phyloP scores from a whole-genome alignment of 2,797 vertebrate species.

The Lindbergichthys nudifrons region DNA sequence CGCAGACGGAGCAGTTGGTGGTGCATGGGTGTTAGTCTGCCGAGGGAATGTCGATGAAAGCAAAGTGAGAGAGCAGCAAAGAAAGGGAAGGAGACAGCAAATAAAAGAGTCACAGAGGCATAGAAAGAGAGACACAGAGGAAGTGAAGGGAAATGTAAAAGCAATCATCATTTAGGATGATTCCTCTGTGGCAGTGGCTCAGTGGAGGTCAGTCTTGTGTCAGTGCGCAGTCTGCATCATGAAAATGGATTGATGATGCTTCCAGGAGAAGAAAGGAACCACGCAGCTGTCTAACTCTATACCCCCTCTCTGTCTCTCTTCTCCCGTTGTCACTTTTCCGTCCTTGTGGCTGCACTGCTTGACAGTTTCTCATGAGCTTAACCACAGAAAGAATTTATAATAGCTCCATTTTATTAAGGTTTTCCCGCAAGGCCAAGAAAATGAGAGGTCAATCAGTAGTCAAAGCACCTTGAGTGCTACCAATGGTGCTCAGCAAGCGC shows the following conservation, averaged over 20 bases:
- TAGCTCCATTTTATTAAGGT: constrained; percentile 32
- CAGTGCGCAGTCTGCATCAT: constrained; percentile 66
- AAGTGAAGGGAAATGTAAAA: constrained; percentile 81
- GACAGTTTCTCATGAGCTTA: constrained; percentile 49
- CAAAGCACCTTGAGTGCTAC: constrained; percentile 12
- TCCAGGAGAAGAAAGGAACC: constrained; percentile 58
- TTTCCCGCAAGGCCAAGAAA: constrained; percentile 27
- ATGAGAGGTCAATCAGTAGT: constrained; percentile 25
- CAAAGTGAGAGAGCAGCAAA: constrained; percentile 23
- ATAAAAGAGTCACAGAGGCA: constrained; percentile 37
- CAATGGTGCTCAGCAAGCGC: constrained; percentile 15
- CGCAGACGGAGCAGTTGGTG: constrained; percentile 19
- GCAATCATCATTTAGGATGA: constrained; percentile 81
- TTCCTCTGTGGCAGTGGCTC: constrained; percentile 69
- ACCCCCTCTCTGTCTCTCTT: constrained; percentile 44
- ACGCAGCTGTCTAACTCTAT: constrained; percentile 48
- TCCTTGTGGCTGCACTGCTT: constrained; percentile 44
- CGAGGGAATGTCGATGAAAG: constrained; percentile 67
- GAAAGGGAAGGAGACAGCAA: constrained; percentile 29
- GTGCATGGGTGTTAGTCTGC: constrained; percentile 60
- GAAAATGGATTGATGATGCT: constrained; percentile 72
- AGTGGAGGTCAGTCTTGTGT: constrained; percentile 71
- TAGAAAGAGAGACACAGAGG: constrained; percentile 53
- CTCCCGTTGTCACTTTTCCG: constrained; percentile 48
- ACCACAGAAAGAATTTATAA: constrained; percentile 52